phyloP scores from a whole-genome alignment of 2,888 invertebrate genomes.

The Drosophila rubida region DNA sequence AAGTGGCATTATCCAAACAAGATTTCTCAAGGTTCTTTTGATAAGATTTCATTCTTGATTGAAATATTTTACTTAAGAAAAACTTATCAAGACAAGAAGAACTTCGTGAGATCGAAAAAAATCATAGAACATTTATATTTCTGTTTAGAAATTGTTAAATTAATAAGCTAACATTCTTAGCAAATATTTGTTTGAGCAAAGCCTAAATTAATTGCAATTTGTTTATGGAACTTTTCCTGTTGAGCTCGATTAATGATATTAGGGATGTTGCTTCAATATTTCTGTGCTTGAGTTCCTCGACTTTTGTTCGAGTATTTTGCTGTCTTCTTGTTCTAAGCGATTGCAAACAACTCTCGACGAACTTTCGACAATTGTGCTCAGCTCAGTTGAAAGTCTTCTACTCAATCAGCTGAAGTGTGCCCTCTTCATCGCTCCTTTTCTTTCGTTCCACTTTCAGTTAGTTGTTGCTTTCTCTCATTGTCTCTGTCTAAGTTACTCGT shows the following conservation, averaged over 20 bases:
- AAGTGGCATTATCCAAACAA: too few species aligned
- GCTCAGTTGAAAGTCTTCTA: conserved; percentile 56
- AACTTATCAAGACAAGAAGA: too few species aligned
- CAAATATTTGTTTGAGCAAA: not conserved
- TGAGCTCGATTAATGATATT: not conserved
- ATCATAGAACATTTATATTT: too few species aligned
- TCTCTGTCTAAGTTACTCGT: conserved; percentile 3
- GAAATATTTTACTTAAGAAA: too few species aligned
- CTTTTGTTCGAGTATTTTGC: not conserved
- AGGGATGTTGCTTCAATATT: conserved; percentile 4
- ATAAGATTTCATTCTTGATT: too few species aligned
- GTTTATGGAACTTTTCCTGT: not conserved
- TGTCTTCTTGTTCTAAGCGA: conserved; percentile 5
- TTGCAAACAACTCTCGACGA: conserved; percentile 18
- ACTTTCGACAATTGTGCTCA: conserved; percentile 38
- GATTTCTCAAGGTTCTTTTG: too few species aligned
- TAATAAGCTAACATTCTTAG: not conserved
- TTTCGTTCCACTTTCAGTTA: too few species aligned
- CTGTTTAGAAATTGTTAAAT: not conserved
- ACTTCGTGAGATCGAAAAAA: too few species aligned
- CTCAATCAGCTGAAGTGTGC: conserved; percentile 68
- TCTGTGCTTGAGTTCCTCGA: not conserved
- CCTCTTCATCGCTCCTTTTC: conserved; percentile 8
- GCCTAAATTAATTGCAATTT: conserved; percentile 6
- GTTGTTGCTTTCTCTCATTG: not conserved